Evolutionary conservation across 2,888 invertebrate genomes (phyloP).

Genomic region (Heliconius ismenius): DNA sequence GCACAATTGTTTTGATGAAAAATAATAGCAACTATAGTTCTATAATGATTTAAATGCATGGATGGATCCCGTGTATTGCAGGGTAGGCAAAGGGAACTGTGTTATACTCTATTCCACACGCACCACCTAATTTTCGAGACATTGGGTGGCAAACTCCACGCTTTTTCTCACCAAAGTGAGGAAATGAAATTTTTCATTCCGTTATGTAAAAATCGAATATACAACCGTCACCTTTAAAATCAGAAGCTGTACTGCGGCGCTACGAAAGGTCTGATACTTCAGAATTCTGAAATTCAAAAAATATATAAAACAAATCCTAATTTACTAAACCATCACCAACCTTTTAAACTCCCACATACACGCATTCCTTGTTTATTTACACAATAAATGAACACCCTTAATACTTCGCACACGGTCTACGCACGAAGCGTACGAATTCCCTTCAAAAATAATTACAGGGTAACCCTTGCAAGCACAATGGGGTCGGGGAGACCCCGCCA

Average conservation of each 20-base stretch:
- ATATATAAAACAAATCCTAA: not conserved
- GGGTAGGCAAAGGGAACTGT: no score
- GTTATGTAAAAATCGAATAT: no score
- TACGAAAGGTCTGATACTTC: no score
- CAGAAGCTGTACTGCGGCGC: not conserved
- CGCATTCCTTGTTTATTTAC: not conserved
- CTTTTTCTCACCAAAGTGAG: not conserved
- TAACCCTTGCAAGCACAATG: slow-evolving; percentile 39
- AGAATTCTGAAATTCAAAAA: not conserved
- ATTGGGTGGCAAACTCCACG: not conserved
- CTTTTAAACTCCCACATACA: slow-evolving; percentile 4
- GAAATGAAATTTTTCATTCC: not conserved
- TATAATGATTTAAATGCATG: no score
- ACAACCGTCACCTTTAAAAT: not conserved
- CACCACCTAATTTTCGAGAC: no score
- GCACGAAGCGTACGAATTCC: slow-evolving; percentile 23
- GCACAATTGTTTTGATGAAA: no score
- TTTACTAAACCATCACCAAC: not conserved
- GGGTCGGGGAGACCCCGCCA: slow-evolving; percentile 33
- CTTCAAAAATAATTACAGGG: slow-evolving; percentile 46
- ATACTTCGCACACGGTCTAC: slow-evolving; percentile 8
- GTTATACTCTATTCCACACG: no score
- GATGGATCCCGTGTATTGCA: no score
- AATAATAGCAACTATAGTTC: no score
- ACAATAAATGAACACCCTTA: slow-evolving; percentile 25